A percentile compares a stretch with the other conserved stretches of the same genome.
Evolutionary conservation across 2,888 invertebrate species (phyloP).

Genomic region (Tetranychus piercei): DNA sequence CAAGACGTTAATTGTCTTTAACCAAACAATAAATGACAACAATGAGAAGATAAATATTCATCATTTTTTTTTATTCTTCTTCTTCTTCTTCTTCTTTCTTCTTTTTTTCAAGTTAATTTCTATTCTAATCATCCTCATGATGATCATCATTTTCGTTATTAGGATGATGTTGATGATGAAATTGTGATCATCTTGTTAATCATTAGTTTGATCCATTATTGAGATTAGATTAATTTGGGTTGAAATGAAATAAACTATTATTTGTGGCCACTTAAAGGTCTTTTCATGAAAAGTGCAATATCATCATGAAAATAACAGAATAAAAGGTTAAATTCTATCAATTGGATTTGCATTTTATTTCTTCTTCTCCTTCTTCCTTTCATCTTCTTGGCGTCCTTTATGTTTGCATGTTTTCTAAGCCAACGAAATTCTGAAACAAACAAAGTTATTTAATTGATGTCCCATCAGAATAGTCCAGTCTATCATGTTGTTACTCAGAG

Average conservation of each 20-base stretch:
- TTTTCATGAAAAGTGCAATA: background rate
- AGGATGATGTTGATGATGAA: too few species aligned
- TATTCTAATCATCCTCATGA: background rate
- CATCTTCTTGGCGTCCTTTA: too few species aligned
- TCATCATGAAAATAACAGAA: background rate
- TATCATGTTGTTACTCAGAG: too few species aligned
- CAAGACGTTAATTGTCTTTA: background rate
- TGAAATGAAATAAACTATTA: background rate
- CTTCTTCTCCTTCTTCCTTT: background rate
- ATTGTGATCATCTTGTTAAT: too few species aligned
- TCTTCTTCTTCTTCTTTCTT: background rate
- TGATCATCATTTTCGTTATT: background rate
- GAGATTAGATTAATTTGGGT: background rate
- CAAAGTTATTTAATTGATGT: too few species aligned
- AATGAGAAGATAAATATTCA: background rate
- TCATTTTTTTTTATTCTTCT: background rate
- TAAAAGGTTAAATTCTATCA: background rate
- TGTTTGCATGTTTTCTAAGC: too few species aligned
- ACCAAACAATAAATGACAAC: background rate
- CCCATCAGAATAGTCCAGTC: too few species aligned
- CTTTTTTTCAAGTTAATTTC: background rate
- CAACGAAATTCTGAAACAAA: too few species aligned
- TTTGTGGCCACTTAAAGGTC: background rate
- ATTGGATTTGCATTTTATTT: background rate
- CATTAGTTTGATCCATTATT: too few species aligned